Conservation (phyloP, 2,888 invertebrate species). For the Cantharis nigra region DNA sequence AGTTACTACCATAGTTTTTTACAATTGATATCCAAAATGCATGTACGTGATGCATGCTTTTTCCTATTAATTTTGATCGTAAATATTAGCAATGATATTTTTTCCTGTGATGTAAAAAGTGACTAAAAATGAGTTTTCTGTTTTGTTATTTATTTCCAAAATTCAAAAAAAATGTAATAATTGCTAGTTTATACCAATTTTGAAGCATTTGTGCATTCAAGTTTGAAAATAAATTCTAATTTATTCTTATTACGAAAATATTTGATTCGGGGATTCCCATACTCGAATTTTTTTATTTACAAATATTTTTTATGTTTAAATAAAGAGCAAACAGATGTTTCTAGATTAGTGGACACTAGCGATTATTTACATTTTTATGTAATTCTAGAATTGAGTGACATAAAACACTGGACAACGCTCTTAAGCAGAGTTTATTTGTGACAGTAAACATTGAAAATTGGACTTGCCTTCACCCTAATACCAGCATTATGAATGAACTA, state of each 20-base stretch:
- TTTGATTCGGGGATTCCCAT: too few relatives aligned
- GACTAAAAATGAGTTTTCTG: too few relatives aligned
- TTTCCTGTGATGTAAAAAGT: neutral
- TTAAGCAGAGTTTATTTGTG: neutral
- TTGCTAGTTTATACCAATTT: neutral
- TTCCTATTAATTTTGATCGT: neutral
- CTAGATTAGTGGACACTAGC: neutral
- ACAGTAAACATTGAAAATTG: neutral
- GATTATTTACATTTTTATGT: neutral
- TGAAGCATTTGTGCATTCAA: too few relatives aligned
- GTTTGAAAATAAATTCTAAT: too few relatives aligned
- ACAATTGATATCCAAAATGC: neutral
- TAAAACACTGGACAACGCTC: neutral
- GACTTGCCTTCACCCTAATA: neutral
- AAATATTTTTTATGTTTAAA: too few relatives aligned
- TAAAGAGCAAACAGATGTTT: neutral
- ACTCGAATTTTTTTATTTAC: too few relatives aligned
- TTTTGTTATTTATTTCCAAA: neutral
- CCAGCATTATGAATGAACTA: neutral
- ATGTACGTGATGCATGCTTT: neutral
- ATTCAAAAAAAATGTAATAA: neutral
- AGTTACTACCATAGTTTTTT: neutral
- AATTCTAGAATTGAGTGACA: neutral
- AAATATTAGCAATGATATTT: neutral
- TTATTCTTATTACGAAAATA: too few relatives aligned